Percentiles rank a stretch among this genome's conserved stretches.
These are phyloP conservation scores for Drosophila meridionalis DNA, from an alignment of 2,888 invertebrate species.

Conservation along the genomic window DNA sequence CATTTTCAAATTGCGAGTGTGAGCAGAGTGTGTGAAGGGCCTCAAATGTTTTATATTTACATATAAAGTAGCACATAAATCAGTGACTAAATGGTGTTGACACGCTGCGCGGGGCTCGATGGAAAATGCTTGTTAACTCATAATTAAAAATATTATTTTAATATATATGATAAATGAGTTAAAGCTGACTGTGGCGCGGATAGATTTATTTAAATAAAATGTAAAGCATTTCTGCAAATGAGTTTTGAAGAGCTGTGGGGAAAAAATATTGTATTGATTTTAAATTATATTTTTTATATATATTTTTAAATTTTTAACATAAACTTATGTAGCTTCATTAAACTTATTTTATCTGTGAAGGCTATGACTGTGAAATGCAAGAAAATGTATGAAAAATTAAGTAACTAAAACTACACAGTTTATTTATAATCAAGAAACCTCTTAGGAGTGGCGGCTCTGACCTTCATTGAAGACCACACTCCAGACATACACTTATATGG, in stretches of 20 bases:
- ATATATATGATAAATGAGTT: conserved; percentile 2
- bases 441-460: not conserved
- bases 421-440: not conserved
- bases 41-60: conserved; percentile 25
- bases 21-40: not conserved
- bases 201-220: too few relatives aligned
- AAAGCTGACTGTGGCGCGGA: not conserved
- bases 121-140: not conserved
- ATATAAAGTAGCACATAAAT: conserved; percentile 41
- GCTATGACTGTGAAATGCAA: too few relatives aligned
- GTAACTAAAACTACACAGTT: not conserved
- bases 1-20: conserved; percentile 43
- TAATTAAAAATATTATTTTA: not conserved
- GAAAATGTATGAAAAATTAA: not conserved
- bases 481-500: not conserved
- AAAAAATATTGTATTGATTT: too few relatives aligned
- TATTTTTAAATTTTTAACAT: too few relatives aligned
- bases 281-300: too few relatives aligned
- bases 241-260: too few relatives aligned
- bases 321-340: too few relatives aligned
- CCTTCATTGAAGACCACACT: not conserved
- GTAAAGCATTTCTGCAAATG: too few relatives aligned
- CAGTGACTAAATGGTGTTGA: conserved; percentile 18
- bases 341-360: too few relatives aligned
- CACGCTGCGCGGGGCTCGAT: not conserved